Evolutionary conservation across 2,888 invertebrate genomes (phyloP), one percentile per base, ranked within the genome.

Genomic region (Conomelus anceps): DNA sequence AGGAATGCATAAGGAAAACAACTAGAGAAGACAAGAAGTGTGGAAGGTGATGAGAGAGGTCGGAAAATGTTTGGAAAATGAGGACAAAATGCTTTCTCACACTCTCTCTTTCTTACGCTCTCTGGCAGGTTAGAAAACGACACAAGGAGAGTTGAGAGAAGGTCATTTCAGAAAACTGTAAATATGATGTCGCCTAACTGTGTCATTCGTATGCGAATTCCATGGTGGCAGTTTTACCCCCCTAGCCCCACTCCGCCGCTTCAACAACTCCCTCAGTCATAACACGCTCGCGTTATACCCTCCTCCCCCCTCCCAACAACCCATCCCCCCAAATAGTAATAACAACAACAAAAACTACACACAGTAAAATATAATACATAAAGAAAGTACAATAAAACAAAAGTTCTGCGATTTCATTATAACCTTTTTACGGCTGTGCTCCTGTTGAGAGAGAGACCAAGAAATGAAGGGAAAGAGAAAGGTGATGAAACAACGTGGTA

Each of bases 351-450:
- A 26, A 24, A 86, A 86, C 86, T 86, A 86, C 86, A 86, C 63
- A 63, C 63, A 63, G 63, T 63, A 63, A 63, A 63, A 63, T 63
- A 63, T 63, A 63, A 1, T 86, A 24, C 29, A 86, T 86, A 86
- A 26, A 85, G 24, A 23, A 86, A 86, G 86, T 23, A 86, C 86
- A 86, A 86, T 86, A 86, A 86, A 86, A 86, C 86, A 86, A 86
- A 86, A 86, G 26, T 86, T 86, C 29, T 86, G 86, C 86, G 86
- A 86, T 86, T 86, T 86, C 86, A 86, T 86, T 86, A 86, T 86
- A 29, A 23, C 86, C 86, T 86, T 86, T 86, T 86, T 86, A 86
- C 86, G 9, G 86, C 86, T 86, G 20, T 23, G n/a, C n/a, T n/a
- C n/a, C 24, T n/a, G 63, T n/a, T n/a, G 63, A 17, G 63, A n/a